Conservation (phyloP, 2,888 invertebrate species). For the Drosophila paucipuncta region DNA sequence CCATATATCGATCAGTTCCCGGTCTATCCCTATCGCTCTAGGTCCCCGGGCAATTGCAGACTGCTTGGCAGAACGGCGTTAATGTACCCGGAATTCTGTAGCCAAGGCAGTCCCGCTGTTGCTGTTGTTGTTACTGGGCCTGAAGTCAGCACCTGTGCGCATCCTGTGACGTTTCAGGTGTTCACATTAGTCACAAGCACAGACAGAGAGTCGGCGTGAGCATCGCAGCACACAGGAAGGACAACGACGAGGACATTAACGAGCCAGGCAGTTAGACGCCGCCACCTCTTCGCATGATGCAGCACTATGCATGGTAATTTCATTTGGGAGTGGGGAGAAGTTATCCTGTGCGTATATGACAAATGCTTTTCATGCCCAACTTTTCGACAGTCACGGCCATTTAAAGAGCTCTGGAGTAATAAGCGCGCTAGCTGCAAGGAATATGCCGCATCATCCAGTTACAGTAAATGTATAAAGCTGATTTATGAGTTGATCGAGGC, state of each 20-base stretch:
- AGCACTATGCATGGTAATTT: conserved; percentile 75
- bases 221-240: conserved; percentile 42
- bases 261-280: conserved; percentile 77
- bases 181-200: conserved; percentile 76
- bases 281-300: conserved; percentile 55
- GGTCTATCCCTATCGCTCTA: conserved; percentile 2
- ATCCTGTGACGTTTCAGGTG: conserved; percentile 77
- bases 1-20: conserved; percentile 71
- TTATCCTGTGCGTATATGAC: conserved; percentile 57
- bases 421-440: conserved; percentile 19
- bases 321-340: conserved; percentile 10
- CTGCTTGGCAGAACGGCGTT: conserved; percentile 62
- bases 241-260: conserved; percentile 71
- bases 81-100: conserved; percentile 48
- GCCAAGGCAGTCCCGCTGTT: conserved; percentile 58
- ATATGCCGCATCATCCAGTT: conserved; percentile 62
- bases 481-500: conserved; percentile 42
- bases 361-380: conserved; percentile 64
- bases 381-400: conserved; percentile 69
- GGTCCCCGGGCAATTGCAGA: conserved; percentile 54
- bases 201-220: conserved; percentile 41
- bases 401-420: conserved; percentile 58
- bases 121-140: conserved; percentile 24
- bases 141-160: conserved; percentile 65
- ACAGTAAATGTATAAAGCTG: conserved; percentile 63